These are phyloP conservation scores for Glyptemys insculpta DNA, from an alignment of 2,797 vertebrate species.

Conservation along the genomic window DNA sequence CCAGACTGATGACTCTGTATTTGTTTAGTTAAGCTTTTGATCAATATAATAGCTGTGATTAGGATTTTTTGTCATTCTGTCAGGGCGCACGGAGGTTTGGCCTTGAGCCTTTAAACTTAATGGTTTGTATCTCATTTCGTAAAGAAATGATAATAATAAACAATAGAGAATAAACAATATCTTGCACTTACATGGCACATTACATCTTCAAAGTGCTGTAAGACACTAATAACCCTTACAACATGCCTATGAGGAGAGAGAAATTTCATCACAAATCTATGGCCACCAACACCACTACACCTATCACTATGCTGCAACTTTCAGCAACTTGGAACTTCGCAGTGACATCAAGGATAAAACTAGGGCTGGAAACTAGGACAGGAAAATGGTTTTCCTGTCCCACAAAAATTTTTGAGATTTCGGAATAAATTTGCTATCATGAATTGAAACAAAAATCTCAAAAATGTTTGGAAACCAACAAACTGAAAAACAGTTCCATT, in stretches of 20 bases:
- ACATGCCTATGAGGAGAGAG: background rate
- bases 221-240: background rate
- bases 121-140: background rate
- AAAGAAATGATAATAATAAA: background rate
- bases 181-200: background rate
- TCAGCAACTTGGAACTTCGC: background rate
- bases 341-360: background rate
- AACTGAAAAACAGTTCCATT: background rate
- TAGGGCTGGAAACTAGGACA: background rate
- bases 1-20: background rate
- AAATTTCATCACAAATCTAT: accelerated
- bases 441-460: background rate
- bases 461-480: background rate
- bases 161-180: background rate
- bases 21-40: background rate
- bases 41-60: background rate
- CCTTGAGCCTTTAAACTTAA: background rate
- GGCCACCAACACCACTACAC: accelerated
- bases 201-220: background rate
- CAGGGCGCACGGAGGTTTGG: background rate
- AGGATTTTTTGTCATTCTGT: background rate
- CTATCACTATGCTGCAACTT: background rate
- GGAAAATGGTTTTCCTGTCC: background rate
- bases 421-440: background rate
- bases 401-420: background rate